Conservation (phyloP, 1,140 invertebrate species). For the Cephus cinctus region DNA sequence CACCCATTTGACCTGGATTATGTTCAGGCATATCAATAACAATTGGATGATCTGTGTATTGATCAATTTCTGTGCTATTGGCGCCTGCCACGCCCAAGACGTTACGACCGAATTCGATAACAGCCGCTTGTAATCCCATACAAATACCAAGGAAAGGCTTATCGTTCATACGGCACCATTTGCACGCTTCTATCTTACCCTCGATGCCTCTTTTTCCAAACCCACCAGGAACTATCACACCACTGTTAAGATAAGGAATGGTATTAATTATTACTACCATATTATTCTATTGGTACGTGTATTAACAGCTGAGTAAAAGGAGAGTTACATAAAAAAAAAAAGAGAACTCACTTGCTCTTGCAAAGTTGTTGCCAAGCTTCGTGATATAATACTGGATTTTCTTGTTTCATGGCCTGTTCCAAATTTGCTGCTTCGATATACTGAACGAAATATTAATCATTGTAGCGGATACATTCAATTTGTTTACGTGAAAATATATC, state of each 20-base stretch:
- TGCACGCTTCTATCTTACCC: slow-evolving; percentile 92
- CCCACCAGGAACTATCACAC: slow-evolving; percentile 95
- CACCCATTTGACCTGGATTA: slow-evolving; percentile 88
- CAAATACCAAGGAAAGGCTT: slow-evolving; percentile 96
- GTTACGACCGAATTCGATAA: slow-evolving; percentile 96
- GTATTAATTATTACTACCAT: no score
- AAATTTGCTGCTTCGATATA: slow-evolving; percentile 91
- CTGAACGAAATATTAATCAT: slow-evolving; percentile 55
- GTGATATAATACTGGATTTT: slow-evolving; percentile 83
- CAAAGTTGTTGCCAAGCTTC: slow-evolving; percentile 93
- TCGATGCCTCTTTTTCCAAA: slow-evolving; percentile 95
- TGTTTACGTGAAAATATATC: no score
- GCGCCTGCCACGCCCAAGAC: slow-evolving; percentile 76
- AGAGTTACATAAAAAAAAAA: slow-evolving; percentile 15
- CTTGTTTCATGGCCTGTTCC: slow-evolving; percentile 70
- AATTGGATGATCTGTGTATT: slow-evolving; percentile 71
- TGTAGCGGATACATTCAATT: no score
- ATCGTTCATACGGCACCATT: slow-evolving; percentile 87
- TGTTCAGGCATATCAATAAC: slow-evolving; percentile 99
- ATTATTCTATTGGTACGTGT: no score
- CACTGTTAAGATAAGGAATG: no score
- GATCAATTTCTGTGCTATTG: slow-evolving; percentile 85
- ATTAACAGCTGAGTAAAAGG: no score
- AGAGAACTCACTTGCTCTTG: slow-evolving; percentile 75
- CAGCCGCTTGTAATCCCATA: slow-evolving; percentile 93